Base-by-base conservation (phyloP, 1,140 invertebrate genomes). In the Trachymyrmex septentrionalis region DNA sequence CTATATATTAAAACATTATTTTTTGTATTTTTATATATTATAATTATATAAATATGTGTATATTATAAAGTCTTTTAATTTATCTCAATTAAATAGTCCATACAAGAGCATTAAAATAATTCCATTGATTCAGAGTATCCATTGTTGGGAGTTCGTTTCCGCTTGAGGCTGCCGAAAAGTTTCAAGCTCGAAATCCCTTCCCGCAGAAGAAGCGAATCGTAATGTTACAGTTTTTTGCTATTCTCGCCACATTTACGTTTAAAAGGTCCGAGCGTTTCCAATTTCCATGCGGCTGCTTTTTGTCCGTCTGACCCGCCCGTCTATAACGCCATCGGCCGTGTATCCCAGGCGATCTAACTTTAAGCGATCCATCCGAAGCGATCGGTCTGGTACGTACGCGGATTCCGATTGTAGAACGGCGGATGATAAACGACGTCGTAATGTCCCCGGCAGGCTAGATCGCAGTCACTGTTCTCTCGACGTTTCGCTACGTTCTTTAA, bases 351-450 rank as follows among this genome's bases (percentile, higher is more conserved):
- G 34, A 53, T 87, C 81, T 59, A 64, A 76, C 72, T 82, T 88
- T 53, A 64, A 88, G 69, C 72, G 59, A 88, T 76, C 75, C 75
- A 57, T 88, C 64, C 64, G 75, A 63, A 12, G n/a, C 67, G 38
- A 87, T 78, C 64, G 82, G 64, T 38, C 27, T 44, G 57, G 64
- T 86, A 67, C 63, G 75, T 87, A 69, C 63, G 48, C 24, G 57
- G 69, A 69, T 77, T 53, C 72, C 59, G 27, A 55, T 19, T 55
- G 24, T 53, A 34, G 50, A n/a, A 38, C 55, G 59, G 27, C 69
- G 27, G 59, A 88, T 87, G 87, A 88, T 87, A 88, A 87, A 88
- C 76, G 87, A 88, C 19, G 53, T 55, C 64, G 78, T 88, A 88
- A 85, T 87, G 87, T 81, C 38, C 44, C n/a, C 9, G 30, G 34